phyloP scores from a whole-genome alignment of 2,113 vertebrate species.

The Oreochromis tanganicae region DNA sequence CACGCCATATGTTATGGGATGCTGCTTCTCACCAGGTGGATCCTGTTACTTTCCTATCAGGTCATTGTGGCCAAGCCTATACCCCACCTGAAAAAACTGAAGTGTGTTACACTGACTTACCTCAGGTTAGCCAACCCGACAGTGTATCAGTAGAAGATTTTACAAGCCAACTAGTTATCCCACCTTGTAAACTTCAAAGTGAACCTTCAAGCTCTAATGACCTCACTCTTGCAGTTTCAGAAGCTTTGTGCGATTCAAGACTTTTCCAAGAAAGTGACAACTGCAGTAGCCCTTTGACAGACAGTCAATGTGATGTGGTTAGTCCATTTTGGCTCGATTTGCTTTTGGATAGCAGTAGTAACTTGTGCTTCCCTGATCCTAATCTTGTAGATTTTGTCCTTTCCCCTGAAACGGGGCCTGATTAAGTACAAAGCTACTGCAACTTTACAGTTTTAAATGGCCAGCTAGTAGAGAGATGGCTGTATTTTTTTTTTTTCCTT shows the following conservation, averaged over 20 bases:
- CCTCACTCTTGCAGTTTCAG: not conserved
- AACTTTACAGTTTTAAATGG: not conserved
- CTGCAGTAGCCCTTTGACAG: not conserved
- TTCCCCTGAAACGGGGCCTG: not conserved
- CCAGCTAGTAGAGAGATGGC: not conserved
- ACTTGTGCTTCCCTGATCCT: not conserved
- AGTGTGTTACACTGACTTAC: not conserved
- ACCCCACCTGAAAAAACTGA: not conserved
- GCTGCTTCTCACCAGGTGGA: not conserved
- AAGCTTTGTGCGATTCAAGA: not conserved
- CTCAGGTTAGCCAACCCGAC: not conserved
- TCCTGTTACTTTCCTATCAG: not conserved
- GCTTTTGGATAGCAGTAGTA: not conserved
- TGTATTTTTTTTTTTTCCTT: not conserved
- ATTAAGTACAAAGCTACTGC: not conserved
- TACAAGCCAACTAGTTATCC: not conserved
- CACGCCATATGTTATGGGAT: not conserved
- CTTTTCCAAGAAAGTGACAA: not conserved
- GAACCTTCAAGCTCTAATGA: not conserved
- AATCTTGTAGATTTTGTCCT: not conserved
- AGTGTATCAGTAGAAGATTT: not conserved
- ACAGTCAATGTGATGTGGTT: not conserved
- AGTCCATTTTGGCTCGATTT: constrained; percentile 1
- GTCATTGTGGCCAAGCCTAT: not conserved
- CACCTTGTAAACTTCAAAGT: not conserved